Base-by-base conservation (phyloP, 1,140 invertebrate genomes). In the Mylabris phalerata region DNA sequence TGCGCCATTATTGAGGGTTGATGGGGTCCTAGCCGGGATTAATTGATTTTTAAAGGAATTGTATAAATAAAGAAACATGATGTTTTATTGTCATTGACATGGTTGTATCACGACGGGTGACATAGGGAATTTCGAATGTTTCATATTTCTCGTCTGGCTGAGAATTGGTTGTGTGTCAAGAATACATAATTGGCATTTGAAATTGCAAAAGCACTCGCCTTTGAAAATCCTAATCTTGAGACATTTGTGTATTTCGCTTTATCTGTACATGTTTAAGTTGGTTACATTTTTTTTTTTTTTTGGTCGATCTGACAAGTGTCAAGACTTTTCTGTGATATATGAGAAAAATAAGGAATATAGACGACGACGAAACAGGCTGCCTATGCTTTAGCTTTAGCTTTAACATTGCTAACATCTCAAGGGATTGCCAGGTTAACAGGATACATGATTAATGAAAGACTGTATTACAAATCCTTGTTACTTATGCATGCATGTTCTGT, bases 381-480 rank as follows among this genome's bases (percentile, higher is more conserved):
- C 48, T 55, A 32, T 63, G 66, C 63, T 55, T 45, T 26, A 63
- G 65, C 60, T 32, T 32, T 32, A 32, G 32, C 32, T 32, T 32
- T 32, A 32, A 32, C 32, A 32, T 32, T 5, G 32, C 32, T 32
- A 32, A 32, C 32, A 32, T 32, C 32, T 32, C 32, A 32, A 3
- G 32, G 32, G 32, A 32, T 32, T 32, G 32, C 32, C 32, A 55
- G 58, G 60, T 62, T 65, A 68, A 67, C 62, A 55, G 64, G 67
- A 68, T 68, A 71, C 64, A 71, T 68, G 67, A 70, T 70, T 70
- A 70, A 70, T 70, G 68, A 70, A 67, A 61, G 63, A 59, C 32
- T 61, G 65, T 64, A 60, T 67, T 68, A 64, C 65, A 62, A 59
- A 50, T 57, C 57, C 63, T 67, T 55, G 57, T 68, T 63, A 67